These are phyloP conservation scores for Polylopha cassiicola DNA, from an alignment of 2,888 invertebrate species.

Conservation along the genomic window DNA sequence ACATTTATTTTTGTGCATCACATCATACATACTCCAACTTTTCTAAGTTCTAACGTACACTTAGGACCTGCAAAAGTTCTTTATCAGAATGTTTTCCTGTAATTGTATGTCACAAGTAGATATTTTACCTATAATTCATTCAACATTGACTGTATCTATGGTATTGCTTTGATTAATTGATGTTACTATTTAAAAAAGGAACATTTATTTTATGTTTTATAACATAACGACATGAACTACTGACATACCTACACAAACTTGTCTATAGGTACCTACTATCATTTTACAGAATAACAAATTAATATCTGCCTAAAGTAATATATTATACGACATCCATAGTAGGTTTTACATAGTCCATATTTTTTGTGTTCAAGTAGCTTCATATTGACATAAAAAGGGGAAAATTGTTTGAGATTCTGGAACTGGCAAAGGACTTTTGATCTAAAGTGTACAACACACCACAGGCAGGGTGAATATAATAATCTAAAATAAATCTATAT, in stretches of 20 bases:
- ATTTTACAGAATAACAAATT: no score
- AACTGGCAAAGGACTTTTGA: slow-evolving; percentile 19
- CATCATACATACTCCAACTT: slow-evolving; percentile 59
- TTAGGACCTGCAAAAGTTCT: slow-evolving; percentile 18
- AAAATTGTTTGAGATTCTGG: background rate
- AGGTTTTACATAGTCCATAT: no score
- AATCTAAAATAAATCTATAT: slow-evolving; percentile 34
- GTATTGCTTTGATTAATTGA: no score
- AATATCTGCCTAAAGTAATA: no score
- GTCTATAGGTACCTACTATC: no score
- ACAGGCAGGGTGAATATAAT: slow-evolving; percentile 52
- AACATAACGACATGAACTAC: no score
- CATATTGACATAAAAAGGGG: background rate
- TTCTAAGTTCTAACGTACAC: slow-evolving; percentile 60
- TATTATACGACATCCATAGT: no score
- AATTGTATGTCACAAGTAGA: slow-evolving; percentile 12
- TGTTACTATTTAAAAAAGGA: no score
- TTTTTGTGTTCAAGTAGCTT: no score
- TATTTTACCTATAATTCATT: slow-evolving; percentile 17
- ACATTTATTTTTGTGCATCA: slow-evolving; percentile 74
- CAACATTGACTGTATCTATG: slow-evolving; percentile 16
- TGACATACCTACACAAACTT: no score
- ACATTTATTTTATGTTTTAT: no score
- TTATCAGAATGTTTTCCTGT: no score
- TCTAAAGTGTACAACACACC: slow-evolving; percentile 36